Evolutionary conservation across 2,888 invertebrate genomes (phyloP).

Genomic region (Watsonalla binaria): DNA sequence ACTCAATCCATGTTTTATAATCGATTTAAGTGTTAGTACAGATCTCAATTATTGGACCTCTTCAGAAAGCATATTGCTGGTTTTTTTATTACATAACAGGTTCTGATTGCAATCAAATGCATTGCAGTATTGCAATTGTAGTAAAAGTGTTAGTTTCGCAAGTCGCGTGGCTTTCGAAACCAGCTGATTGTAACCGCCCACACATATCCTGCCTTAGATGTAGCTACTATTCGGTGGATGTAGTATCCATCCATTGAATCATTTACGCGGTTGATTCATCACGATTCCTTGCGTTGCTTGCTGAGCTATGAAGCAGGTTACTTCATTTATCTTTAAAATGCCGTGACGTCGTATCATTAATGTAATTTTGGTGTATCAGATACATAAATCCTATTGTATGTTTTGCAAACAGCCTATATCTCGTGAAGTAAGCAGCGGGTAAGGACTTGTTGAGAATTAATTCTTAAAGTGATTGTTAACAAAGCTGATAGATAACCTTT

Average conservation of each 20-base stretch:
- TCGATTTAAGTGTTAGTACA: no score
- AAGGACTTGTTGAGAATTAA: no score
- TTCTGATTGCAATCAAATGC: not conserved
- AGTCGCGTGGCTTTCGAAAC: constrained; percentile 35
- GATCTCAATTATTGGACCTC: no score
- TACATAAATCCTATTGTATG: no score
- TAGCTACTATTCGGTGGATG: constrained; percentile 9
- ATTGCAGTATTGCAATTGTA: constrained; percentile 13
- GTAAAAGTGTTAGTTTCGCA: constrained; percentile 21
- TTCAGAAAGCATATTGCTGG: no score
- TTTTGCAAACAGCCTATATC: no score
- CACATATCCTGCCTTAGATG: constrained; percentile 39
- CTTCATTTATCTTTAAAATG: not conserved
- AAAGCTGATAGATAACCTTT: not conserved
- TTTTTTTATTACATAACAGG: not conserved
- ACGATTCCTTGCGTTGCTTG: not conserved
- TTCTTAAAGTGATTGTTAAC: no score
- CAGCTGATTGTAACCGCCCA: constrained; percentile 41
- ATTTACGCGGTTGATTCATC: constrained; percentile 28
- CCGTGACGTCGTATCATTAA: no score
- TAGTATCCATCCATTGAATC: constrained; percentile 19
- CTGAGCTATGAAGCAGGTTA: not conserved
- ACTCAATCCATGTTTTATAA: no score
- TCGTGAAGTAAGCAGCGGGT: no score
- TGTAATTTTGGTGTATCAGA: no score